phyloP scores from a whole-genome alignment of 2,113 vertebrate species.

The Cromileptes altivelis region DNA sequence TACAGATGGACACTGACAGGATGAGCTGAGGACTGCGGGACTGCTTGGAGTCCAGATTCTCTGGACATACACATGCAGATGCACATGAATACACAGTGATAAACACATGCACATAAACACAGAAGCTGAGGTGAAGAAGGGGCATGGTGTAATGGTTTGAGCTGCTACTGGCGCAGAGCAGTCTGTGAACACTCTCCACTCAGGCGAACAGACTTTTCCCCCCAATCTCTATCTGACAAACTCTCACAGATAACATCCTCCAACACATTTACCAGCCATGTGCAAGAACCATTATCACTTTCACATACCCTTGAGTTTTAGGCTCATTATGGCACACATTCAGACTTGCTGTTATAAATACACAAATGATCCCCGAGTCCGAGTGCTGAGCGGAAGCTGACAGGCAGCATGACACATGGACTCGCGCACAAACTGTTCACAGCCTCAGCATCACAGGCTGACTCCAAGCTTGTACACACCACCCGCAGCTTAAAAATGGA shows the following conservation, averaged over 20 bases:
- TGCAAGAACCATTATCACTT: conserved; percentile 58
- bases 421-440: conserved; percentile 18
- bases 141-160: background rate
- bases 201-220: background rate
- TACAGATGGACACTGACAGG: conserved; percentile 31
- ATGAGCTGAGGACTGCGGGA: background rate
- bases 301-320: conserved; percentile 30
- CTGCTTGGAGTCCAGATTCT: conserved; percentile 7
- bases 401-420: conserved; percentile 13
- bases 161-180: conserved; percentile 8
- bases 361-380: background rate
- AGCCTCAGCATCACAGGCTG: background rate
- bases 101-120: background rate
- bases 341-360: conserved; percentile 11
- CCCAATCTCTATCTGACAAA: background rate
- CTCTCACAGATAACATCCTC: conserved; percentile 19
- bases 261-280: conserved; percentile 40
- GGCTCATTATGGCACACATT: background rate
- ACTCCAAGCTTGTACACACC: conserved; percentile 8
- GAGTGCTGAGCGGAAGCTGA: background rate
- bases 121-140: background rate
- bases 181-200: conserved; percentile 21
- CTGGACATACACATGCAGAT: conserved; percentile 4
- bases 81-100: background rate
- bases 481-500: conserved; percentile 26